A percentile compares a stretch with the other conserved stretches of the same genome.
Evolutionary conservation across 1,140 invertebrate species (phyloP).

Genomic region (Marisa cornuarietis): DNA sequence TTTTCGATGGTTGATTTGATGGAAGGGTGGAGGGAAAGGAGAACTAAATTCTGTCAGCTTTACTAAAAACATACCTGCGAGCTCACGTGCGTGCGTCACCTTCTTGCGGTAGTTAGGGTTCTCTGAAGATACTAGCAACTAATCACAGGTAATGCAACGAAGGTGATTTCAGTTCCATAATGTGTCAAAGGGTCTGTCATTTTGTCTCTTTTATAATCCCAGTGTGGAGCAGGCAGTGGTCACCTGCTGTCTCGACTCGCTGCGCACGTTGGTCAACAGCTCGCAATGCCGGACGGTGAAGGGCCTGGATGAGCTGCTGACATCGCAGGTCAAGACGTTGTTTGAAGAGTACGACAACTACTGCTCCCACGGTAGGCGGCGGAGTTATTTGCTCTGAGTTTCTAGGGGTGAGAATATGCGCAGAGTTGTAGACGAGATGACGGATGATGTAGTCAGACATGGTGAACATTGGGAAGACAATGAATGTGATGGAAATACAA

Average conservation of each 20-base stretch:
- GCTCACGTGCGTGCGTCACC: no score
- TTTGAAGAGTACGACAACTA: constrained; percentile 18
- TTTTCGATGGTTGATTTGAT: no score
- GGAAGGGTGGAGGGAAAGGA: no score
- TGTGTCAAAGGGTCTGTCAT: no score
- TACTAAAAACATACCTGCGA: no score
- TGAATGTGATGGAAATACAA: neutral
- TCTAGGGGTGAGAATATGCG: neutral
- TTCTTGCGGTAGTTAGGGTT: no score
- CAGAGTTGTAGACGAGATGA: neutral
- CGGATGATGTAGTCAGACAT: neutral
- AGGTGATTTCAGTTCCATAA: no score
- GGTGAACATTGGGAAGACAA: neutral
- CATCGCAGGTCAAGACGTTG: constrained; percentile 3
- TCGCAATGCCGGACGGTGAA: neutral
- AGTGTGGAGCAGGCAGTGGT: constrained; percentile 4
- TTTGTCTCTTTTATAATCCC: no score
- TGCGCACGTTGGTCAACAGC: constrained; percentile 4
- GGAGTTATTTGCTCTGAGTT: neutral
- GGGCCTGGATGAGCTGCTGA: constrained; percentile 4
- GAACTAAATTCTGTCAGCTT: no score
- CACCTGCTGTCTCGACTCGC: neutral
- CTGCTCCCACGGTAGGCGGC: constrained; percentile 1
- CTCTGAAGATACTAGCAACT: no score
- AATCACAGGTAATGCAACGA: no score